A percentile compares a stretch with the other conserved stretches of the same genome.
These are phyloP conservation scores for Schizaphis graminum DNA, from an alignment of 2,888 invertebrate species.

Conservation along the genomic window DNA sequence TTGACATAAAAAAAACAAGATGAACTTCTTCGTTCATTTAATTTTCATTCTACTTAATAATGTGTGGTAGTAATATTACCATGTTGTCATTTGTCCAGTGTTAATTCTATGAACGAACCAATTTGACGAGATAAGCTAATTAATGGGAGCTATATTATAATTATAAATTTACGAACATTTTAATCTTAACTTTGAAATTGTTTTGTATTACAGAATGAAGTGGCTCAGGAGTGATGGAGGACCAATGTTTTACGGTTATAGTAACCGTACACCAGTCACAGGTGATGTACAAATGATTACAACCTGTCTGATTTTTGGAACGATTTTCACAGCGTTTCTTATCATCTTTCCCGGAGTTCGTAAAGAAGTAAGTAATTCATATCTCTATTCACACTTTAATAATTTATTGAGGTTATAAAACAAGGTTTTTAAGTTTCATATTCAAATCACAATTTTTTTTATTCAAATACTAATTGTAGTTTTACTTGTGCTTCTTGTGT, in stretches of 20 bases:
- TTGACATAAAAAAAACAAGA: neutral
- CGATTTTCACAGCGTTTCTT: conserved; percentile 93
- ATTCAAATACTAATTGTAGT: neutral
- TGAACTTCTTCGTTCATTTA: neutral
- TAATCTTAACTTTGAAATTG: neutral
- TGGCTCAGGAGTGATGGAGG: conserved; percentile 98
- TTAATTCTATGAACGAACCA: neutral
- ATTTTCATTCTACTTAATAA: neutral
- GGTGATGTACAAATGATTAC: conserved; percentile 92
- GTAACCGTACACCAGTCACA: conserved; percentile 94
- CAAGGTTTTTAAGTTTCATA: neutral
- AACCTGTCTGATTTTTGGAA: conserved; percentile 88
- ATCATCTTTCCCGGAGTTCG: conserved; percentile 96
- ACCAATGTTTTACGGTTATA: conserved; percentile 94
- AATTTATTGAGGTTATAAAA: neutral
- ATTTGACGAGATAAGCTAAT: neutral
- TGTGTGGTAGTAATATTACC: neutral
- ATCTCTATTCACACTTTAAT: neutral
- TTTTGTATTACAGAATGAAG: conserved; percentile 46
- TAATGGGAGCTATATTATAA: neutral
- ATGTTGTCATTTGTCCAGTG: neutral
- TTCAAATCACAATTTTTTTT: neutral
- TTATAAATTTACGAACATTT: neutral
- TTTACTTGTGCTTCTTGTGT: neutral
- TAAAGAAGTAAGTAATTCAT: conserved; percentile 80